Percentiles rank a stretch among this genome's conserved stretches.
Conservation (phyloP, 2,797 vertebrate genomes). For the Melopsittacus undulatus region DNA sequence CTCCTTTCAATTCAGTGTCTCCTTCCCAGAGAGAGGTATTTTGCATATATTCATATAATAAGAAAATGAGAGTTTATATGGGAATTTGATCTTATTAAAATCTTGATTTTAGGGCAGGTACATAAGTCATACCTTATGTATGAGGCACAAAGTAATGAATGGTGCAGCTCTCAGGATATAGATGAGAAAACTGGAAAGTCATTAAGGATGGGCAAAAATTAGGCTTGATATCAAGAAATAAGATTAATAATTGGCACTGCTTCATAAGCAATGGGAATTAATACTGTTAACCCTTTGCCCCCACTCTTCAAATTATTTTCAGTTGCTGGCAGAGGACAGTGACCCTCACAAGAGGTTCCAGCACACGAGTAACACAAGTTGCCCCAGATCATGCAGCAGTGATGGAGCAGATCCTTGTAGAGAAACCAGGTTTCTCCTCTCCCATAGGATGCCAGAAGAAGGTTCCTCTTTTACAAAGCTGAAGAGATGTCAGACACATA, state of each 20-base stretch:
- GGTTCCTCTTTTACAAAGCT: background rate
- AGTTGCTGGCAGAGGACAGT: background rate
- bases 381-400: background rate
- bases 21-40: background rate
- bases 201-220: constrained; percentile 44
- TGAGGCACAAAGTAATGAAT: background rate
- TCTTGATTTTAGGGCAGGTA: constrained; percentile 27
- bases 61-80: constrained; percentile 17
- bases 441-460: background rate
- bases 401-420: background rate
- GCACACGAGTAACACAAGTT: background rate
- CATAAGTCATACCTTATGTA: background rate
- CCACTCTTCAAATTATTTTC: background rate
- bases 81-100: constrained; percentile 29
- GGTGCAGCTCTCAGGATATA: background rate
- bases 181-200: constrained; percentile 34
- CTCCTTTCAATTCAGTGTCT: background rate
- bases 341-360: background rate
- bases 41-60: background rate
- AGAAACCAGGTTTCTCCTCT: background rate
- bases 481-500: background rate
- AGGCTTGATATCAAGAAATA: constrained; percentile 40
- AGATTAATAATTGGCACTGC: constrained; percentile 39
- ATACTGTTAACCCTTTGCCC: background rate
- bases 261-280: constrained; percentile 22